A percentile compares a stretch with the other conserved stretches of the same genome.
phyloP scores from a whole-genome alignment of 2,113 vertebrate genomes.

The Indicator indicator region DNA sequence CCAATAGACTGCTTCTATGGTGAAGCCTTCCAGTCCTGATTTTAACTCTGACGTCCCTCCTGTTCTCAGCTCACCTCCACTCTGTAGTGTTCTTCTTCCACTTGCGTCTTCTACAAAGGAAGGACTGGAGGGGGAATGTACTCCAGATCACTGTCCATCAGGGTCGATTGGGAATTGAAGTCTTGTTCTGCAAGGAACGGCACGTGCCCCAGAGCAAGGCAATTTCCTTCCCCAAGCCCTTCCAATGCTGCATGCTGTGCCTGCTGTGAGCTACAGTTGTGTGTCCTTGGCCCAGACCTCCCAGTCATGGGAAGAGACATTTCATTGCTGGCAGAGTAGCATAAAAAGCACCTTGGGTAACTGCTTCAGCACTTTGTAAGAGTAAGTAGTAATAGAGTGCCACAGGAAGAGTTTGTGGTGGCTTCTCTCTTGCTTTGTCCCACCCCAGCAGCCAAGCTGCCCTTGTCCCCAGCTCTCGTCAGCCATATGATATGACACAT shows the following conservation, averaged over 20 bases:
- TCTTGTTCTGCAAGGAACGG: neutral
- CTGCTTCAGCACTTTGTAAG: neutral
- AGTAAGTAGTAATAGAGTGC: neutral
- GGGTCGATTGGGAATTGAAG: neutral
- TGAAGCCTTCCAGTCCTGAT: neutral
- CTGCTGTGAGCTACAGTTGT: neutral
- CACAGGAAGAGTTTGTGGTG: neutral
- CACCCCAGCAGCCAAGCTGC: neutral
- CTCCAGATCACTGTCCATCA: neutral
- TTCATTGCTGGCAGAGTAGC: neutral
- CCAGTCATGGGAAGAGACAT: neutral
- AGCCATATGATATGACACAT: accelerated
- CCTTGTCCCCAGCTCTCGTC: neutral
- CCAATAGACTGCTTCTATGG: neutral
- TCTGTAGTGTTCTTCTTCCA: accelerated
- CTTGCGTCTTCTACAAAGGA: neutral
- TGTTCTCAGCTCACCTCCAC: neutral
- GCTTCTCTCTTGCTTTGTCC: neutral
- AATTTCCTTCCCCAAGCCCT: neutral
- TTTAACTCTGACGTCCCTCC: neutral
- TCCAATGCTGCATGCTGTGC: neutral
- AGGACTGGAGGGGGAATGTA: accelerated
- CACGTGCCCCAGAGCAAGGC: neutral
- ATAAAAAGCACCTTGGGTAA: neutral
- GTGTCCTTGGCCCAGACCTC: neutral